These are phyloP conservation scores for Zingel zingel DNA, from an alignment of 2,113 vertebrate species.

Conservation along the genomic window DNA sequence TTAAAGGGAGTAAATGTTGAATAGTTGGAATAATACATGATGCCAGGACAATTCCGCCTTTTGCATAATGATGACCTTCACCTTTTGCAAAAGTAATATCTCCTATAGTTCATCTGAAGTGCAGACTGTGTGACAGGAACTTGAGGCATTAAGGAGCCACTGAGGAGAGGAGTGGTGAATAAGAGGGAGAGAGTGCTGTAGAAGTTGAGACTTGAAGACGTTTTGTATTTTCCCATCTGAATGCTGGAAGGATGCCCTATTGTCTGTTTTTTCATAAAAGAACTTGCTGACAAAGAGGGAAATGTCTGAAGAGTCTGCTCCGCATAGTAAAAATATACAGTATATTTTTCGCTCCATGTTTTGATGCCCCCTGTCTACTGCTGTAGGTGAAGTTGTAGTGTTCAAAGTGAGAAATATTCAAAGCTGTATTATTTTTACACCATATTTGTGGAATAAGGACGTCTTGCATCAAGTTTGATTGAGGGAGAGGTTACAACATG, in stretches of 20 bases:
- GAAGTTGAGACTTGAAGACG: slow-evolving; percentile 14
- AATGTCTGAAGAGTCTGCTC: slow-evolving; percentile 34
- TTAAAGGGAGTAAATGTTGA: slow-evolving; percentile 16
- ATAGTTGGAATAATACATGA: slow-evolving; percentile 49
- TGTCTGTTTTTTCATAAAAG: slow-evolving; percentile 33
- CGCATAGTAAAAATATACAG: slow-evolving; percentile 36
- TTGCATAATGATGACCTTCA: slow-evolving; percentile 50
- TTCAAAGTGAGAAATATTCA: slow-evolving; percentile 48
- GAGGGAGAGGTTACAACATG: slow-evolving; percentile 16
- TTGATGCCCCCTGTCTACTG: slow-evolving; percentile 53
- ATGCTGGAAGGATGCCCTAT: slow-evolving; percentile 33
- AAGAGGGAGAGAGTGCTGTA: not conserved
- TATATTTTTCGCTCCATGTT: slow-evolving; percentile 38
- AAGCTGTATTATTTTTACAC: slow-evolving; percentile 30
- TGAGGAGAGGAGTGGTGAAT: slow-evolving; percentile 30
- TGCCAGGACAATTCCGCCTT: not conserved
- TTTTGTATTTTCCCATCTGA: slow-evolving; percentile 40
- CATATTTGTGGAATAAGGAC: slow-evolving; percentile 17
- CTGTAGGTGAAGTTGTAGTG: slow-evolving; percentile 40
- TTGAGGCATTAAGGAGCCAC: slow-evolving; percentile 40
- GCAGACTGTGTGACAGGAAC: slow-evolving; percentile 28
- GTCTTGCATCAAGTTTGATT: not conserved
- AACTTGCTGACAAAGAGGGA: slow-evolving; percentile 61
- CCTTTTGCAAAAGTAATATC: slow-evolving; percentile 47
- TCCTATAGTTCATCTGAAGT: slow-evolving; percentile 24